A percentile compares a stretch with the other conserved stretches of the same genome.
phyloP scores from a whole-genome alignment of 2,113 vertebrate genomes.

The Macquaria ambigua region DNA sequence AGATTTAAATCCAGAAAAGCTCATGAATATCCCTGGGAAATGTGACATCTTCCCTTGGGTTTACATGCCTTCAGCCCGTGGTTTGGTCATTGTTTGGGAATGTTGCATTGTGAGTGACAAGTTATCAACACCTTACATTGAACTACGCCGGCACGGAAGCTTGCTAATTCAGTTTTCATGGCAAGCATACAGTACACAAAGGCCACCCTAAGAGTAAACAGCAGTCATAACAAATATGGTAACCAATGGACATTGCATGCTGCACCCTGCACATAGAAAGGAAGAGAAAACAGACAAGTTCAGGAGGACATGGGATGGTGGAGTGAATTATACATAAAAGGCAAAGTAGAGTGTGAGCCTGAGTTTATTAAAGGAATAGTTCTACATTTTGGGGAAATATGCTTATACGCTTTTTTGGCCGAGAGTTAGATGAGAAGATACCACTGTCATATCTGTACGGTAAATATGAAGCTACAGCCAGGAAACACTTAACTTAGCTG shows the following conservation, averaged over 20 bases:
- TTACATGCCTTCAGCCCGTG: slow-evolving; percentile 31
- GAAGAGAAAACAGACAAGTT: neutral
- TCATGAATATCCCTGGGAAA: slow-evolving; percentile 53
- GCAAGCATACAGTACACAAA: neutral
- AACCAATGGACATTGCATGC: slow-evolving; percentile 10
- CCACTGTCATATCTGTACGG: neutral
- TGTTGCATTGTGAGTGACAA: slow-evolving; percentile 49
- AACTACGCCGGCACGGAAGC: slow-evolving; percentile 7
- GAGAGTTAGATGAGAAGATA: neutral
- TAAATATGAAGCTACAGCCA: neutral
- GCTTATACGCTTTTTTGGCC: neutral
- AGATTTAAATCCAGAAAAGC: slow-evolving; percentile 63
- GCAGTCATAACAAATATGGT: slow-evolving; percentile 24
- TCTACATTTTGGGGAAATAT: neutral
- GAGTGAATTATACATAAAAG: neutral
- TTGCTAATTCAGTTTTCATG: slow-evolving; percentile 45
- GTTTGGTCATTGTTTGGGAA: slow-evolving; percentile 46
- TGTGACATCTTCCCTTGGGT: slow-evolving; percentile 35
- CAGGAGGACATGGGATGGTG: neutral
- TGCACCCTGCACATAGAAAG: neutral
- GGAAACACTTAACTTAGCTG: neutral
- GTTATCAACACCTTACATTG: slow-evolving; percentile 28
- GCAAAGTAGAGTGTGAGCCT: neutral
- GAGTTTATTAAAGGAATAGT: neutral
- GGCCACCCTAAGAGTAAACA: slow-evolving; percentile 3